Conservation (phyloP, 2,797 vertebrate species). For the Alcedo quadribrachys region DNA sequence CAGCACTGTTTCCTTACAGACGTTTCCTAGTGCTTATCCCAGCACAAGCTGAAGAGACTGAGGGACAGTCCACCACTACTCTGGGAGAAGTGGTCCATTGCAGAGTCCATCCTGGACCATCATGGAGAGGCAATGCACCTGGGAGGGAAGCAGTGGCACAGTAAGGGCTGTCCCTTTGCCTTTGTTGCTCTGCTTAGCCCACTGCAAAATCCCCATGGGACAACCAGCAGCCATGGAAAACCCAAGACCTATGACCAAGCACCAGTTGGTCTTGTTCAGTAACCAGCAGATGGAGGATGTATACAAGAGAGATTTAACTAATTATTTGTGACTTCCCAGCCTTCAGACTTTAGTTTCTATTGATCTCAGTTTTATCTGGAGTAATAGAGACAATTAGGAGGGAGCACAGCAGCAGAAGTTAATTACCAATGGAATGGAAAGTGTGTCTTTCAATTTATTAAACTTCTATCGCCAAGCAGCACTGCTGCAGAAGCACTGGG, state of each 20-base stretch:
- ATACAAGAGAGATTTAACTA: slow-evolving; percentile 66
- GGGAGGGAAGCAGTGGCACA: not conserved
- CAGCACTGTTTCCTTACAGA: not conserved
- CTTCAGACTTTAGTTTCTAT: slow-evolving; percentile 69
- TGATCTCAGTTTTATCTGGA: slow-evolving; percentile 75
- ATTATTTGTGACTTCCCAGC: slow-evolving; percentile 75
- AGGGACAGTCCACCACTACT: not conserved
- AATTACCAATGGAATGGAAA: slow-evolving; percentile 74
- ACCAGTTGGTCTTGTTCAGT: not conserved
- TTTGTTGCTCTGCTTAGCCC: not conserved
- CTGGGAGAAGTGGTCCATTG: not conserved
- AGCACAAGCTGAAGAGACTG: not conserved
- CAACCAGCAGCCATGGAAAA: not conserved
- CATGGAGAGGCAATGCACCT: not conserved
- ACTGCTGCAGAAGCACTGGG: not conserved
- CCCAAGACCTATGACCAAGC: not conserved
- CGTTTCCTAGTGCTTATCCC: not conserved
- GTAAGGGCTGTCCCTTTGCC: not conserved
- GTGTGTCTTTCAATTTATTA: slow-evolving; percentile 72
- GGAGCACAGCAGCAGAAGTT: slow-evolving; percentile 58
- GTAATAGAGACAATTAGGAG: slow-evolving; percentile 78
- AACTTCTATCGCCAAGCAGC: slow-evolving; percentile 61
- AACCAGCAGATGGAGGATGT: slow-evolving; percentile 64
- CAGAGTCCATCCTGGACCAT: not conserved
- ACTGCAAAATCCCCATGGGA: fast-evolving